Conservation (phyloP, 1,140 invertebrate genomes). For the Halictus rubicundus region DNA sequence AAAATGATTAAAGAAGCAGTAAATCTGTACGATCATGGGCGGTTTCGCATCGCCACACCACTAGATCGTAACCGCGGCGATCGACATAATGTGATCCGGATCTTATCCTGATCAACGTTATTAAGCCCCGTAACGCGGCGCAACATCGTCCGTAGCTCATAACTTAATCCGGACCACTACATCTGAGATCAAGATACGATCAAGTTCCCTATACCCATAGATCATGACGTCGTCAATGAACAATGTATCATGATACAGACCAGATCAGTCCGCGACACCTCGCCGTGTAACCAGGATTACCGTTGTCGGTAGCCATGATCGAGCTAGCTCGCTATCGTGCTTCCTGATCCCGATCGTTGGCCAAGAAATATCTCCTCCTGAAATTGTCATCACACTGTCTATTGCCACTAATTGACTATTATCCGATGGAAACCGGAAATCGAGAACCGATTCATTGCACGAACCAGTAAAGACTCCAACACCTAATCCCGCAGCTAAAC, state of each 20-base stretch:
- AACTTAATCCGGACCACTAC: not conserved
- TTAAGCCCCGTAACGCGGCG: not conserved
- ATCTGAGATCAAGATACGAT: constrained; percentile 24
- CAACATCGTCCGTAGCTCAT: no score
- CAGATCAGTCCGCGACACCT: constrained; percentile 20
- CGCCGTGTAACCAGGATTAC: constrained; percentile 29
- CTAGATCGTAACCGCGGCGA: not conserved
- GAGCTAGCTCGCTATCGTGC: not conserved
- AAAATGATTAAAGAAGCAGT: no score
- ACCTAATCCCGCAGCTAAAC: no score
- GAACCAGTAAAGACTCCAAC: no score
- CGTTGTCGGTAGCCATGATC: not conserved
- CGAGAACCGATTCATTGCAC: no score
- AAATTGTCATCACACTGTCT: no score
- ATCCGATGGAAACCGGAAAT: no score
- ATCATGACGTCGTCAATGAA: constrained; percentile 12
- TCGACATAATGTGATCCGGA: not conserved
- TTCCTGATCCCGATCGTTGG: not conserved
- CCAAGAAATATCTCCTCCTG: no score
- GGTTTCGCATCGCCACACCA: not conserved
- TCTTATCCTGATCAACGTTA: not conserved
- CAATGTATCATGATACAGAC: not conserved
- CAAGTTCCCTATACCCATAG: not conserved
- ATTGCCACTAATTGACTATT: no score
- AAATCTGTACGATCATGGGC: no score